Evolutionary conservation across 2,113 vertebrate genomes (phyloP), one percentile per base, ranked within the genome.

Genomic region (Struthidea cinerea): DNA sequence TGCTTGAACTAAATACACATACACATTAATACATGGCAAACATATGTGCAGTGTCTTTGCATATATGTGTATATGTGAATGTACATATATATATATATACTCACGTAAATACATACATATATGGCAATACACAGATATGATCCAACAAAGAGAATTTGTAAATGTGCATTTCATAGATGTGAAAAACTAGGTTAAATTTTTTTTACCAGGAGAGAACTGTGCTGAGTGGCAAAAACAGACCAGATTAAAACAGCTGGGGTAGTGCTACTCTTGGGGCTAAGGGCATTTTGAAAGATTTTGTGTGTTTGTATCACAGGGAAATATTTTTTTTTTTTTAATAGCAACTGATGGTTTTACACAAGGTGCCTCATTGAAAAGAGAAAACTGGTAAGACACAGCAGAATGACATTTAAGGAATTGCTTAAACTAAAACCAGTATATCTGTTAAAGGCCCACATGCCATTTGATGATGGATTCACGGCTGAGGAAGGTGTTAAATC

Each of bases 11-110:
- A 83, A 56, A 92, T 20, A 39, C 3, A 73, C n/a, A n/a, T 9
- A 22, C 4, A 52, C 19, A 47, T 24, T 60, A 35, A 59, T 37
- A 64, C 7, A 18, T 35, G 28, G 42, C 24, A 84, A 50, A 76
- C 1, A 8, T 3, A 17, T 4, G 1, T 17, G 8, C 9, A 46
- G 2, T n/a, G 27, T 39, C 8, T 46, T 15, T 42, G 9, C 8
- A 37, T 10, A 18, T 28, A 18, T 27, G 32, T 65, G 8, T n/a
- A 11, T 18, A 15, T 26, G 3, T 52, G 47, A 19, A 23, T 52
- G 27, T 22, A 6, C 7, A 12, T 3, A n/a, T 14, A 37, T 10
- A 32, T 47, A 17, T 12, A 23, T 8, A 33, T 2, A 64, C 4
- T 52, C 9, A 37, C 19, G 39, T 16, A 55, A n/a, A 39, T 65